These are phyloP conservation scores for Misgurnus mizolepis DNA, from an alignment of 2,113 vertebrate genomes.

Conservation along the genomic window DNA sequence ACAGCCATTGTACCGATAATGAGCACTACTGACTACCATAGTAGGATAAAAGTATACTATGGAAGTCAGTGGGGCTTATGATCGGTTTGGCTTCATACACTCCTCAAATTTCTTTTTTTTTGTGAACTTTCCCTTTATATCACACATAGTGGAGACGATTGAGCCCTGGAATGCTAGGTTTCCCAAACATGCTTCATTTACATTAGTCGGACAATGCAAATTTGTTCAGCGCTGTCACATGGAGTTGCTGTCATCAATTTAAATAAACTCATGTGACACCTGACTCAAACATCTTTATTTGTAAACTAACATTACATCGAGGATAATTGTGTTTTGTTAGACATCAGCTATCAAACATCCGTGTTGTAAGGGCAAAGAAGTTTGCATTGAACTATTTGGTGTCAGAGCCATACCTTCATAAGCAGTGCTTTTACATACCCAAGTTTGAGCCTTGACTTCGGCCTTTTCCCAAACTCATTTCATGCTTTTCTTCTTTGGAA, in stretches of 20 bases:
- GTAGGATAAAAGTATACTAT: too few species aligned
- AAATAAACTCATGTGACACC: not conserved
- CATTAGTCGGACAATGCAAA: conserved; percentile 8
- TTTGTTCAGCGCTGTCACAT: conserved; percentile 31
- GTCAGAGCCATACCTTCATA: too few species aligned
- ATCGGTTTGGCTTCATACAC: too few species aligned
- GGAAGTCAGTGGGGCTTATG: too few species aligned
- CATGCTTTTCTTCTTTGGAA: too few species aligned
- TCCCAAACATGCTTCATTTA: conserved; percentile 31
- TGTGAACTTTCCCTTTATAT: not conserved
- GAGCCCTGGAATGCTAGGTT: conserved; percentile 58
- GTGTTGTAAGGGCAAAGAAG: not conserved
- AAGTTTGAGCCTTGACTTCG: too few species aligned
- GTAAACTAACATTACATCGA: not conserved
- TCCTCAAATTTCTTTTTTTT: too few species aligned
- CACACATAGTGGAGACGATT: conserved; percentile 58
- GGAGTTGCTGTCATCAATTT: not conserved
- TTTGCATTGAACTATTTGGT: not conserved
- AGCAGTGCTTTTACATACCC: too few species aligned
- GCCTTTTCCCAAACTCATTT: too few species aligned
- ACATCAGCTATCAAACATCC: not conserved
- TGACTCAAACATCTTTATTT: not conserved
- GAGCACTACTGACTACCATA: too few species aligned
- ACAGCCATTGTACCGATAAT: too few species aligned
- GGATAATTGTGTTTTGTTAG: not conserved